Conservation (phyloP, 53 echinoderm and acorn worm species). For the Zoroaster sp. region DNA sequence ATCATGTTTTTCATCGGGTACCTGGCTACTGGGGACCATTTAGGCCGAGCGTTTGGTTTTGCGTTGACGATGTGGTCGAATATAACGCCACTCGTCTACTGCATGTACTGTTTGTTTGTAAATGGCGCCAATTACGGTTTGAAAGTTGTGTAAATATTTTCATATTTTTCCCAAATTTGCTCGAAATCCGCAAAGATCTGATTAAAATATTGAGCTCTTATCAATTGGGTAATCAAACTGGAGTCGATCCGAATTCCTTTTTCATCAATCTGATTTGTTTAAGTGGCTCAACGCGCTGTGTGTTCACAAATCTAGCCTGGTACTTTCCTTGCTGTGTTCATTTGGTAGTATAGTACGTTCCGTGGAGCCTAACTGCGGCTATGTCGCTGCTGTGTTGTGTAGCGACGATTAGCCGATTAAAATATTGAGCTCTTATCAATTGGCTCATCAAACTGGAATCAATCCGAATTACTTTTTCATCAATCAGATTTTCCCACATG, state of each 20-base stretch:
- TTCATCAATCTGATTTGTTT: too few relatives aligned
- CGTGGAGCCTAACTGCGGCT: constrained; percentile 28
- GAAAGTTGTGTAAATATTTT: background rate
- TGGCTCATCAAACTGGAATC: too few relatives aligned
- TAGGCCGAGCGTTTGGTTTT: constrained; percentile 60
- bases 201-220: too few relatives aligned
- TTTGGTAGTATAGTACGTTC: background rate
- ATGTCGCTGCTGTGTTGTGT: constrained; percentile 23
- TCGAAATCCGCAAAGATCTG: too few relatives aligned
- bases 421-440: too few relatives aligned
- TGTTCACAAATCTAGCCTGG: background rate
- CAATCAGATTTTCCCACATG: too few relatives aligned
- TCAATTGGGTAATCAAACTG: too few relatives aligned
- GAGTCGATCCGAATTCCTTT: too few relatives aligned
- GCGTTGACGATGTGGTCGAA: constrained; percentile 37
- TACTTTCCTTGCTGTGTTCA: constrained; percentile 21
- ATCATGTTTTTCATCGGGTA: constrained; percentile 58
- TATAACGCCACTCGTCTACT: constrained; percentile 26
- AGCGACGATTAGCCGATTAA: constrained; percentile 19
- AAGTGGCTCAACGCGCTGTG: too few relatives aligned
- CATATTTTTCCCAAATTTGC: too few relatives aligned
- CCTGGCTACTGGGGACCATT: constrained; percentile 22
- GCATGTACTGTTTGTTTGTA: background rate
- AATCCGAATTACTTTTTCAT: too few relatives aligned
- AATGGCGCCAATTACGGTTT: background rate